These are phyloP conservation scores for Eutrigla gurnardus DNA, from an alignment of 2,797 vertebrate species.

Conservation along the genomic window DNA sequence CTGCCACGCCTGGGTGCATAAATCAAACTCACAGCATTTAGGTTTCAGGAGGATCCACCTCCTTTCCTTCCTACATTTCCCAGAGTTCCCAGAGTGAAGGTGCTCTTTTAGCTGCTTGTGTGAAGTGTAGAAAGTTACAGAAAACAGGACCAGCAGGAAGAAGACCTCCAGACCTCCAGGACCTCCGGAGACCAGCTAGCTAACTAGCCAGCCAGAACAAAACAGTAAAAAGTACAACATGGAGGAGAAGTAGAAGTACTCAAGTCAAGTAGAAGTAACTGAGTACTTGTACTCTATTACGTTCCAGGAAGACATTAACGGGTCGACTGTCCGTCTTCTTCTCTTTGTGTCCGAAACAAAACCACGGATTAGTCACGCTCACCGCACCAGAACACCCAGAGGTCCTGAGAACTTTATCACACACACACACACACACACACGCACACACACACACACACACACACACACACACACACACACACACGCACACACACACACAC, in stretches of 20 bases:
- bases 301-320: not conserved
- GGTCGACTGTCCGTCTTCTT: not conserved
- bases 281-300: not conserved
- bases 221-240: too few relatives aligned
- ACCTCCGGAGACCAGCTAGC: too few relatives aligned
- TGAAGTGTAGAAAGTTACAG: conserved; percentile 17
- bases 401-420: conserved; percentile 48
- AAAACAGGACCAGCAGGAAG: too few relatives aligned
- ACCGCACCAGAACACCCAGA: conserved; percentile 12
- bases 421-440: conserved; percentile 14
- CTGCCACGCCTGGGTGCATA: not conserved
- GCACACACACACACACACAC: not conserved
- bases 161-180: too few relatives aligned
- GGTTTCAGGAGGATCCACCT: not conserved
- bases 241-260: not conserved
- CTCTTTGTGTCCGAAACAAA: conserved; percentile 9
- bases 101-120: not conserved
- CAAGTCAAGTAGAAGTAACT: too few relatives aligned
- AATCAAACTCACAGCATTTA: conserved; percentile 25
- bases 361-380: conserved; percentile 49
- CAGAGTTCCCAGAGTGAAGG: conserved; percentile 16
- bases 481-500: conserved; percentile 6
- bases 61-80: conserved; percentile 15
- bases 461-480: conserved; percentile 2
- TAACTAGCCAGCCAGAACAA: too few relatives aligned